These are phyloP conservation scores for Arvicanthis niloticus DNA, from an alignment of 2,113 vertebrate genomes.

Conservation along the genomic window DNA sequence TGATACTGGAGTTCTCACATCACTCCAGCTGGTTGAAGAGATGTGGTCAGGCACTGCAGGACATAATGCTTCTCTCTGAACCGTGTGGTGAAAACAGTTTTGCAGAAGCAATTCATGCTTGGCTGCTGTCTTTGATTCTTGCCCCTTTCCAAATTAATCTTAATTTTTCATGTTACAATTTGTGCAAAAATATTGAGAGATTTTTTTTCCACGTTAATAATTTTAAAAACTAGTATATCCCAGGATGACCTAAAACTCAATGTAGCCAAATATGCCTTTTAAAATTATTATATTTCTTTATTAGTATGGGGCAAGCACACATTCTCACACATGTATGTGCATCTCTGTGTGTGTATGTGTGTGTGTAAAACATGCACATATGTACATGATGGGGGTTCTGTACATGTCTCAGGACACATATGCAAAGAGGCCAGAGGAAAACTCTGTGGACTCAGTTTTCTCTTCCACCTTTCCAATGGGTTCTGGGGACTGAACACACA, in stretches of 20 bases:
- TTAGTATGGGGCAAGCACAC: not conserved
- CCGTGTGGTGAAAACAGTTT: conserved; percentile 47
- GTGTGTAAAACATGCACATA: not conserved
- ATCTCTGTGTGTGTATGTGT: not conserved
- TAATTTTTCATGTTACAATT: conserved; percentile 8
- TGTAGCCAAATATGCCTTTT: not conserved
- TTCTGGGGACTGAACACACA: not conserved
- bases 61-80: conserved; percentile 59
- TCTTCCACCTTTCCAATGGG: no score
- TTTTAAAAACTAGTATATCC: not conserved
- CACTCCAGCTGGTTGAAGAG: not conserved
- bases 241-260: not conserved
- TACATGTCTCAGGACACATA: not conserved
- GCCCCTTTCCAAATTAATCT: conserved; percentile 59
- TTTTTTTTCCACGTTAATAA: not conserved
- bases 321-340: not conserved
- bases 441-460: not conserved
- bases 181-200: not conserved
- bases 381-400: no score
- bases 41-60: not conserved
- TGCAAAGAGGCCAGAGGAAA: not conserved
- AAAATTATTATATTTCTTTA: not conserved
- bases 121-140: conserved; percentile 72
- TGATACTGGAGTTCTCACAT: not conserved
- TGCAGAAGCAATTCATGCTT: conserved; percentile 55